Base-by-base conservation (phyloP, 1,140 invertebrate species). In the Colletes latitarsis region DNA sequence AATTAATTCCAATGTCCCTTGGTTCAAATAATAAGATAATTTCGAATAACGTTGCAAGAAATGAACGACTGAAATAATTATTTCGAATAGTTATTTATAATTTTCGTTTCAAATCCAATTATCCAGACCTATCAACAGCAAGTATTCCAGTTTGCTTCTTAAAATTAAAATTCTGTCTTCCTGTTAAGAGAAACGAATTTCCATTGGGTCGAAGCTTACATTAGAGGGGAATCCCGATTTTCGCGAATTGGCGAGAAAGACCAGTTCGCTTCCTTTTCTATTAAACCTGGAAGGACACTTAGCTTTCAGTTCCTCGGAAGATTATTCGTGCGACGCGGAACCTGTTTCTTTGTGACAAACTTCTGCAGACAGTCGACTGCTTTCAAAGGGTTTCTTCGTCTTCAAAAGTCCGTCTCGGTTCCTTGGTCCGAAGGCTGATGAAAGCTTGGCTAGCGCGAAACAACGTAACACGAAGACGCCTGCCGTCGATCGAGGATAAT, bases 341-440 rank as follows among this genome's bases (percentile, higher is more conserved):
- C 57, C 57, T 19, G 57, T 58, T 58, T 21, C 57, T 58, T 58
- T 58, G 57, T 58, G 19, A n/a, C 57, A n/a, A 58, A 58, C 57
- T 58, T 58, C n/a, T 58, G n/a, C 57, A 21, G 57, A 58, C n/a
- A 58, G 17, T 58, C 5, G n/a, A 58, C n/a, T 21, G 57, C 19
- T 58, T 58, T 58, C 63, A 43, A 41, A 64, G 63, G 21, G 63
- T 41, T 64, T 64, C 63, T 46, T 39, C 62, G 39, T 39, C 14
- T 52, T 53, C 19, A 4, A 53, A 69, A 43, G 12, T 14, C 5
- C 17, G 55, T 19, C 57, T 21, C 19, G 57, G 17, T 19, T 19
- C 57, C 5, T 19, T n/a, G 4, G 57, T 19, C 19, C n/a, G 30
- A 41, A 63, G 4, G 15, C 8, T 17, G 39, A 21, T 21, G 30